phyloP scores from a whole-genome alignment of 2,113 vertebrate genomes.

The Sylvia atricapilla region DNA sequence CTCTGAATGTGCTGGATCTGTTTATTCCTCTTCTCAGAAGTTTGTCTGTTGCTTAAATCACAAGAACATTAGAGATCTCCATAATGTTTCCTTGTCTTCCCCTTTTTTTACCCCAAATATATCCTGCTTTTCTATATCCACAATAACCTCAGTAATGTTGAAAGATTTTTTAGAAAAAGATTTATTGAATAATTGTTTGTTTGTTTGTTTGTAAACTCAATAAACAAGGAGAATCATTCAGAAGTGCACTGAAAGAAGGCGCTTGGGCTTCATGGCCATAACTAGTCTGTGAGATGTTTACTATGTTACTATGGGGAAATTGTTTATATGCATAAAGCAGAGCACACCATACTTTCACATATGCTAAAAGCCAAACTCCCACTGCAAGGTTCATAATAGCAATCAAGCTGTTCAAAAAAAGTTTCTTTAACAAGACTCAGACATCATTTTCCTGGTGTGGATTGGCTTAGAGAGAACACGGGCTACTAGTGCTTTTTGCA shows the following conservation, averaged over 20 bases:
- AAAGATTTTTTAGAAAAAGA: background rate
- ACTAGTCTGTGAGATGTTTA: background rate
- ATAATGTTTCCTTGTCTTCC: background rate
- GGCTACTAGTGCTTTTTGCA: background rate
- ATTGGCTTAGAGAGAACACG: background rate
- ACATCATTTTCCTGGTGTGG: background rate
- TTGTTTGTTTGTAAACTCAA: background rate
- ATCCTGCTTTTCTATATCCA: background rate
- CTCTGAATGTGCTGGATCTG: background rate
- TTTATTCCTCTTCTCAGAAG: background rate
- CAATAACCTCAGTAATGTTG: background rate
- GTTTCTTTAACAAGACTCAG: background rate
- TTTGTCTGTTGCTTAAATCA: background rate
- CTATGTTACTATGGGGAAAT: background rate
- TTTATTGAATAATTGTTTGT: background rate
- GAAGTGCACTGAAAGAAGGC: background rate
- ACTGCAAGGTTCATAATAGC: background rate
- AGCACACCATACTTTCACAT: background rate
- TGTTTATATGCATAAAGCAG: background rate
- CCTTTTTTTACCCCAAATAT: background rate
- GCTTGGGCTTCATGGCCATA: background rate
- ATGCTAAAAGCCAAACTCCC: background rate
- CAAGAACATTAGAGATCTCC: background rate
- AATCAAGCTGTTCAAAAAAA: constrained; percentile 6
- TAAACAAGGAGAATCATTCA: background rate